A percentile compares a stretch with the other conserved stretches of the same genome.
phyloP scores from a whole-genome alignment of 2,888 invertebrate species.

The Amblyjoppa fuscipennis region DNA sequence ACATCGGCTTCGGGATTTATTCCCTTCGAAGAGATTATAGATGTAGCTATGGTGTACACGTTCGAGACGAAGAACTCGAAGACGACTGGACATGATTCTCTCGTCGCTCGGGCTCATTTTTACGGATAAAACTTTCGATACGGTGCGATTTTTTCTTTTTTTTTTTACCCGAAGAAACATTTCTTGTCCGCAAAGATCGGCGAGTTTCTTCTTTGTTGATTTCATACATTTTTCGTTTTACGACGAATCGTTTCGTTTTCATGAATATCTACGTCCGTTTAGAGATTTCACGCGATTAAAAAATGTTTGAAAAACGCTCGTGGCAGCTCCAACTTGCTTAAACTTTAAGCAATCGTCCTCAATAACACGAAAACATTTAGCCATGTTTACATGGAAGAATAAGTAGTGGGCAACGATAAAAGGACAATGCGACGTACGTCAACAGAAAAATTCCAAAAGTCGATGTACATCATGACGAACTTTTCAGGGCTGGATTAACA shows the following conservation, averaged over 20 bases:
- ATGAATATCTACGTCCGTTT: no score
- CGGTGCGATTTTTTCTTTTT: background rate
- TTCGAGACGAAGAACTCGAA: background rate
- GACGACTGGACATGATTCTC: background rate
- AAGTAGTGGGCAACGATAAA: no score
- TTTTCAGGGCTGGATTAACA: background rate
- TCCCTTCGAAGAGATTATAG: background rate
- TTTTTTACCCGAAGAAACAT: background rate
- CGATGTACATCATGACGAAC: background rate
- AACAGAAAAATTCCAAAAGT: no score
- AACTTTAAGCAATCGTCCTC: no score
- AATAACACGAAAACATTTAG: no score
- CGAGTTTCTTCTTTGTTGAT: background rate
- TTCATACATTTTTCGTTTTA: background rate
- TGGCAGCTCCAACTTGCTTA: no score
- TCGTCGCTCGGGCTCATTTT: background rate
- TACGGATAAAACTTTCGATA: background rate
- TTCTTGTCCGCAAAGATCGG: background rate
- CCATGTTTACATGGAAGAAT: no score
- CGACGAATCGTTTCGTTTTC: no score
- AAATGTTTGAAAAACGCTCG: no score
- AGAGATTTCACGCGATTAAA: no score
- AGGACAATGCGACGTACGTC: no score
- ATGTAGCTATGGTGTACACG: background rate
- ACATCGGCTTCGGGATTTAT: constrained; percentile 30